Percentiles rank a stretch among this genome's conserved stretches.
phyloP scores from a whole-genome alignment of 2,888 invertebrate genomes.

The Alsophila aescularia region DNA sequence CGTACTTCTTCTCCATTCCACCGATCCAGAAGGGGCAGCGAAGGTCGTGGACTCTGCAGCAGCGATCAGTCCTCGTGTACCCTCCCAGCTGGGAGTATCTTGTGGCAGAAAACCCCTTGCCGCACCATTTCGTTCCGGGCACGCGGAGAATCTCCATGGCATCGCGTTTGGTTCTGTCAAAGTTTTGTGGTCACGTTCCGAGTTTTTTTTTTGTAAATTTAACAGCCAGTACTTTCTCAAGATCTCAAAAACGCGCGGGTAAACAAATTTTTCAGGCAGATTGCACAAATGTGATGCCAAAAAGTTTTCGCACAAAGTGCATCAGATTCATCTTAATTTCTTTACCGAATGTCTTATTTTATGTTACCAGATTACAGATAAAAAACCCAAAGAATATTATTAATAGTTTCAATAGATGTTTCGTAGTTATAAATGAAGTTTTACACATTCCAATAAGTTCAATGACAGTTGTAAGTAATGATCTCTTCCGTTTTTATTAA shows the following conservation, averaged over 20 bases:
- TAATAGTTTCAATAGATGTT: not conserved
- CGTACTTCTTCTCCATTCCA: conserved; percentile 92
- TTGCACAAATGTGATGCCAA: no score
- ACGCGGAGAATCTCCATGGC: conserved; percentile 89
- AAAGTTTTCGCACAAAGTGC: no score
- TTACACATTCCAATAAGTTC: conserved; percentile 26
- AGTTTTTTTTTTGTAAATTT: conserved; percentile 14
- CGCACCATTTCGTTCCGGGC: conserved; percentile 98
- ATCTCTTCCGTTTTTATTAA: conserved; percentile 44
- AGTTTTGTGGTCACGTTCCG: conserved; percentile 30
- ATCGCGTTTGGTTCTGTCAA: conserved; percentile 74
- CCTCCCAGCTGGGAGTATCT: conserved; percentile 93
- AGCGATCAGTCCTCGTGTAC: conserved; percentile 92
- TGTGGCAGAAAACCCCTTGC: conserved; percentile 92
- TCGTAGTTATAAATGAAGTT: not conserved
- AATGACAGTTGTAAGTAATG: conserved; percentile 35
- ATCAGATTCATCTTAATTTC: not conserved
- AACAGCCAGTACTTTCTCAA: conserved; percentile 31
- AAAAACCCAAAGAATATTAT: not conserved
- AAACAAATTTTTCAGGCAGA: not conserved
- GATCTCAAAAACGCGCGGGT: conserved; percentile 3
- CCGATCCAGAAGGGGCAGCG: conserved; percentile 94
- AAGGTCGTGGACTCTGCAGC: conserved; percentile 94
- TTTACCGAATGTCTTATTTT: not conserved
- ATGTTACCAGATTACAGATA: conserved; percentile 3